These are phyloP conservation scores for Euplexia lucipara DNA, from an alignment of 2,888 invertebrate genomes.

Conservation along the genomic window DNA sequence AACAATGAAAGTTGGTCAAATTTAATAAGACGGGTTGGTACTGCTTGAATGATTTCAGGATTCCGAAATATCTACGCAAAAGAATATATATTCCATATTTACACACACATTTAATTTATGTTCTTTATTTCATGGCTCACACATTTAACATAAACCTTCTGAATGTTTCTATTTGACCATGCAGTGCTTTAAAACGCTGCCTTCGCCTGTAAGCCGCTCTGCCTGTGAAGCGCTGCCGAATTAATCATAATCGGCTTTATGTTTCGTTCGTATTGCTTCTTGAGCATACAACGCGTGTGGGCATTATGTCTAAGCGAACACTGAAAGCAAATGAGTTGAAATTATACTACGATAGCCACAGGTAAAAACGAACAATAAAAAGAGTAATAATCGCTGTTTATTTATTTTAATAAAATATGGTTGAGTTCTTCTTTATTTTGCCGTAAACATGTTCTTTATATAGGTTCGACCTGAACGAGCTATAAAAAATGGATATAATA, in stretches of 20 bases:
- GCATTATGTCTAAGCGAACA: background rate
- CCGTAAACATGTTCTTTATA: background rate
- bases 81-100: no score
- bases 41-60: no score
- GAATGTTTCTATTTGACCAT: background rate
- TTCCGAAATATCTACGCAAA: no score
- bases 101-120: no score
- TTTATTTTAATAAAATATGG: background rate
- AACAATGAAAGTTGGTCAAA: no score
- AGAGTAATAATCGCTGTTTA: background rate
- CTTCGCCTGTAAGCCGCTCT: slow-evolving; percentile 38
- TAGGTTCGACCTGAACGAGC: background rate
- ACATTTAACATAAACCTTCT: slow-evolving; percentile 5
- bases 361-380: background rate
- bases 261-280: slow-evolving; percentile 35
- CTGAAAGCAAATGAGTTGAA: background rate
- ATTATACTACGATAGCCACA: background rate
- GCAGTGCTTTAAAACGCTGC: slow-evolving; percentile 35
- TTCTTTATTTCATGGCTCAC: background rate
- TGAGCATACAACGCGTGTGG: slow-evolving; percentile 5
- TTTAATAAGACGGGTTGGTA: no score
- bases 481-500: background rate
- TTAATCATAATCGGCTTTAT: slow-evolving; percentile 57
- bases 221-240: slow-evolving; percentile 35
- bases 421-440: background rate